These are phyloP conservation scores for Bilobella aurantiaca DNA, from an alignment of 1,140 invertebrate species.

Conservation along the genomic window DNA sequence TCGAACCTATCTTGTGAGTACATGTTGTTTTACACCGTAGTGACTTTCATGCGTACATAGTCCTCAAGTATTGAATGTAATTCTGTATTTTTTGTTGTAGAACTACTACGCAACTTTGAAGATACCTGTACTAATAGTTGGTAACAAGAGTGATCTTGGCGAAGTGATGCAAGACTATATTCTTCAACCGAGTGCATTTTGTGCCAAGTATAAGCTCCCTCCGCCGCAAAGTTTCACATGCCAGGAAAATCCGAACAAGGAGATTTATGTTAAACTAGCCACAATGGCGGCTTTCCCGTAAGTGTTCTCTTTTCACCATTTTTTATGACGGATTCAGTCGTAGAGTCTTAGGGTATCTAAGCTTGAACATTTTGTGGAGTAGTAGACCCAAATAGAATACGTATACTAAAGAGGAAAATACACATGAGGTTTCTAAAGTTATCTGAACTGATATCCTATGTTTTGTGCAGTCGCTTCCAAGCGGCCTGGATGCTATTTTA, in stretches of 20 bases:
- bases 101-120: conserved; percentile 93
- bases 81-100: conserved; percentile 43
- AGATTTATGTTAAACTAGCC: conserved; percentile 87
- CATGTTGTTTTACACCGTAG: neutral
- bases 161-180: conserved; percentile 83
- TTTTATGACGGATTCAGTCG: too few relatives aligned
- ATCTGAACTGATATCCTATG: too few relatives aligned
- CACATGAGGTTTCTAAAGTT: too few relatives aligned
- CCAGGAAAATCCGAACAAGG: conserved; percentile 58
- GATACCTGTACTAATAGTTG: conserved; percentile 89
- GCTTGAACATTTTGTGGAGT: too few relatives aligned
- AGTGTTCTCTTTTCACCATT: too few relatives aligned
- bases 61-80: too few relatives aligned
- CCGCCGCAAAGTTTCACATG: conserved; percentile 76
- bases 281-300: conserved; percentile 99
- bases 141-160: conserved; percentile 73
- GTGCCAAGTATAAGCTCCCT: conserved; percentile 82
- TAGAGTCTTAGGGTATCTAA: too few relatives aligned
- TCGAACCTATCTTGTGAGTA: conserved; percentile 80
- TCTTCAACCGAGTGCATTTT: conserved; percentile 82
- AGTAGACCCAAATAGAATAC: too few relatives aligned
- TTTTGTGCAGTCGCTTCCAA: conserved; percentile 72
- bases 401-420: too few relatives aligned
- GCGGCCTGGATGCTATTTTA: conserved; percentile 89
- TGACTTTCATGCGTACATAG: conserved; percentile 9